phyloP scores from a whole-genome alignment of 30 jellyfish, hydroid and myxozoan genomes.

The Catostylus mosaicus region DNA sequence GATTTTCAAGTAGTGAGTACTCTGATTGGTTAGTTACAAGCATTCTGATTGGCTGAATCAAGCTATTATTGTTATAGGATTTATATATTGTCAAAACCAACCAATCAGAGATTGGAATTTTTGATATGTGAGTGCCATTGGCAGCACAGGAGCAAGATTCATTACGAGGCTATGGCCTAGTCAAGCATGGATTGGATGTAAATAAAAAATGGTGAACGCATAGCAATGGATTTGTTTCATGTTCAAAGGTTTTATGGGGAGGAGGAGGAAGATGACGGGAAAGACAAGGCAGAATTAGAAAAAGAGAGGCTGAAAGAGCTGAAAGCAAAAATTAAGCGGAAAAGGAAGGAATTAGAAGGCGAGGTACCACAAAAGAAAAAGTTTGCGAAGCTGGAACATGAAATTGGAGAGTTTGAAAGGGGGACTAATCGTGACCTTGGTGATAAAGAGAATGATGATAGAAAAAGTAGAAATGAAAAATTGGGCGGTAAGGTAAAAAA shows the following conservation, averaged over 20 bases:
- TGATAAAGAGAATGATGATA: too few relatives aligned
- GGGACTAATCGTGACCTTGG: too few relatives aligned
- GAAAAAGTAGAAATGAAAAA: too few relatives aligned
- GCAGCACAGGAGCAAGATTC: too few relatives aligned
- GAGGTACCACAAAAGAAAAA: neutral
- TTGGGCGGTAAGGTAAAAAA: too few relatives aligned
- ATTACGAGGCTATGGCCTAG: constrained; percentile 34
- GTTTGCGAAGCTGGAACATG: neutral
- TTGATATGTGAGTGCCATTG: too few relatives aligned
- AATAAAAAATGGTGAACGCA: neutral
- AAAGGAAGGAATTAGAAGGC: constrained; percentile 26
- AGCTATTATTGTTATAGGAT: too few relatives aligned
- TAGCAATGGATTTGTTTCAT: constrained; percentile 64
- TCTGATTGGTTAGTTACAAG: too few relatives aligned
- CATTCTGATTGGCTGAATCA: too few relatives aligned
- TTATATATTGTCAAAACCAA: too few relatives aligned
- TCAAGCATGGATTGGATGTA: neutral
- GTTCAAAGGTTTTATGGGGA: constrained; percentile 69
- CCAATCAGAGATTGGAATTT: too few relatives aligned
- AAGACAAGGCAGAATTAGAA: neutral
- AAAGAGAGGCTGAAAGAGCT: constrained; percentile 43
- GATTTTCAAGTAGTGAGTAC: too few relatives aligned
- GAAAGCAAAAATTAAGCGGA: constrained; percentile 32
- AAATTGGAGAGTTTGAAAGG: neutral
- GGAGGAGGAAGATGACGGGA: constrained; percentile 12